phyloP scores from a whole-genome alignment of 2,888 invertebrate species.

The Eilema griseolum region DNA sequence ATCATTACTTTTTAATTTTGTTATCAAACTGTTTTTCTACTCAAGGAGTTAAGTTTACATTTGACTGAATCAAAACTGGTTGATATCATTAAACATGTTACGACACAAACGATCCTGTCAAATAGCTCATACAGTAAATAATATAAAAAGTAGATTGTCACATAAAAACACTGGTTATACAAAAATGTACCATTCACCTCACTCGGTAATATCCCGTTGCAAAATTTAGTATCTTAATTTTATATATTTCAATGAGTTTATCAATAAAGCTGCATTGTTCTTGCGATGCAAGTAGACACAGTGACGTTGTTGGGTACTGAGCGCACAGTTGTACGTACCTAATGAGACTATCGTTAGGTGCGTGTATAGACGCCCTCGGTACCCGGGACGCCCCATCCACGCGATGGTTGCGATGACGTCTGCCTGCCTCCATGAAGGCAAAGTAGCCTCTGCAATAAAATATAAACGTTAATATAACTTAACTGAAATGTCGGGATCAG shows the following conservation, averaged over 20 bases:
- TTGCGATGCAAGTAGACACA: slow-evolving; percentile 60
- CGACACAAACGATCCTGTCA: too few relatives aligned
- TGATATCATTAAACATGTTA: too few relatives aligned
- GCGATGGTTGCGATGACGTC: slow-evolving; percentile 89
- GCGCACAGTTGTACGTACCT: slow-evolving; percentile 71
- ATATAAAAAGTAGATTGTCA: too few relatives aligned
- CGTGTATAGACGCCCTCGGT: slow-evolving; percentile 88
- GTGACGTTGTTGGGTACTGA: slow-evolving; percentile 42
- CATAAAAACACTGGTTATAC: too few relatives aligned
- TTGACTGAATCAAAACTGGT: not conserved
- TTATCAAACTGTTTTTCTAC: not conserved
- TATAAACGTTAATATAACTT: not conserved
- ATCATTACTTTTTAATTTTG: not conserved
- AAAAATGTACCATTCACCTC: too few relatives aligned
- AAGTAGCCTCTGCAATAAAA: slow-evolving; percentile 90
- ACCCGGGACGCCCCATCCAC: slow-evolving; percentile 85
- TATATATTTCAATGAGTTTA: not conserved
- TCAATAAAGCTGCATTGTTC: slow-evolving; percentile 49
- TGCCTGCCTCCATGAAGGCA: slow-evolving; percentile 94
- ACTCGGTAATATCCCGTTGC: too few relatives aligned
- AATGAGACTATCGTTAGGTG: slow-evolving; percentile 91
- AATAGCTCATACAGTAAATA: not conserved
- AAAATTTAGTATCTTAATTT: not conserved
- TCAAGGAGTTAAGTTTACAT: too few relatives aligned
- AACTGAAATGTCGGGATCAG: too few relatives aligned